Conservation (phyloP, 2,888 invertebrate species). For the Anorthoa munda region DNA sequence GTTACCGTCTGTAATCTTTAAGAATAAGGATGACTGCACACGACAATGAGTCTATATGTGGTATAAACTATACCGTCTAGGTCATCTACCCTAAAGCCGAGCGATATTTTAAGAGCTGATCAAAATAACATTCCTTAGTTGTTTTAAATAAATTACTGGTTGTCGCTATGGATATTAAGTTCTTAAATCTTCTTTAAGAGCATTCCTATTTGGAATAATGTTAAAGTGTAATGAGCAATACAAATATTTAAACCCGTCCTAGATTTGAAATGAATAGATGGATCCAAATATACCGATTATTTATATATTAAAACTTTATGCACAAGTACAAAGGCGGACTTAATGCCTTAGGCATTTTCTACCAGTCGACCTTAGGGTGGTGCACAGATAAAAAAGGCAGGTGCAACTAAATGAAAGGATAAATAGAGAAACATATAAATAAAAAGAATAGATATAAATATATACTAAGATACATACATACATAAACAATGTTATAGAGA, state of each 20-base stretch:
- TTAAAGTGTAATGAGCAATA: constrained; percentile 11
- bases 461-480: no score
- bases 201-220: constrained; percentile 18
- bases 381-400: no score
- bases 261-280: background rate
- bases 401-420: no score
- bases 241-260: background rate
- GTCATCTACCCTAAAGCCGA: constrained; percentile 39
- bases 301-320: no score
- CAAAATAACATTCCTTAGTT: constrained; percentile 41
- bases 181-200: constrained; percentile 25
- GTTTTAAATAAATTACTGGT: constrained; percentile 42
- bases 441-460: no score
- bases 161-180: constrained; percentile 5
- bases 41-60: constrained; percentile 41
- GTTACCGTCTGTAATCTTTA: constrained; percentile 20
- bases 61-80: constrained; percentile 4
- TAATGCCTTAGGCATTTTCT: no score
- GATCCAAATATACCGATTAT: no score
- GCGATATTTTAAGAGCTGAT: constrained; percentile 53
- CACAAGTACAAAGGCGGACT: no score
- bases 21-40: constrained; percentile 51
- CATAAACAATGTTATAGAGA: no score
- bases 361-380: no score
- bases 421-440: no score